These are phyloP conservation scores for Colossoma macropomum DNA, from an alignment of 2,113 vertebrate species.

Conservation along the genomic window DNA sequence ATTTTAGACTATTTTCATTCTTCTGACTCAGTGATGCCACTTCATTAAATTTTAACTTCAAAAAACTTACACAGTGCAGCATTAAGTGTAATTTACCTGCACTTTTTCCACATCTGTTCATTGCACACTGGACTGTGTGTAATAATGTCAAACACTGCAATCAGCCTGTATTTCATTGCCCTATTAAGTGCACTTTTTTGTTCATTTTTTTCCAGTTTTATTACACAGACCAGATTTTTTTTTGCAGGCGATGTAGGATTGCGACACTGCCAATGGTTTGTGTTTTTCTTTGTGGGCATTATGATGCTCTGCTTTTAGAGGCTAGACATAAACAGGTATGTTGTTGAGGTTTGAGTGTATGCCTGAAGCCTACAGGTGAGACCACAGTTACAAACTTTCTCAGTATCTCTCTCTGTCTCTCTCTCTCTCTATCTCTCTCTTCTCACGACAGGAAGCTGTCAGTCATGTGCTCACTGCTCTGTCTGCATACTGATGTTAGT, in stretches of 20 bases:
- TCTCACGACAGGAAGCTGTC: conserved; percentile 73
- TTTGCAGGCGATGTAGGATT: background rate
- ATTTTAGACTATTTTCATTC: no score
- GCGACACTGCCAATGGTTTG: background rate
- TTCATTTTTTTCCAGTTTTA: no score
- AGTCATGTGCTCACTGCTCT: conserved; percentile 55
- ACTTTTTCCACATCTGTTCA: no score
- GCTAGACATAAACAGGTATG: conserved; percentile 37
- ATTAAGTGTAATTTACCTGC: no score
- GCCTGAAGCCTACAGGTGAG: conserved; percentile 69
- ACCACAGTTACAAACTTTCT: conserved; percentile 61
- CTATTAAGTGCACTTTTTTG: no score
- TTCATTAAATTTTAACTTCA: no score
- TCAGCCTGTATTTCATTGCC: no score
- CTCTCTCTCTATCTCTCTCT: conserved; percentile 40
- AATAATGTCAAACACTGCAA: no score
- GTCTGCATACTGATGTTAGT: conserved; percentile 28
- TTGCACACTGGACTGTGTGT: no score
- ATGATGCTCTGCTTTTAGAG: conserved; percentile 18
- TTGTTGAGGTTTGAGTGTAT: conserved; percentile 68
- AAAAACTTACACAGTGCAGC: no score
- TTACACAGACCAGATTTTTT: background rate
- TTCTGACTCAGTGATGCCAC: no score
- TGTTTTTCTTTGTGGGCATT: conserved; percentile 39
- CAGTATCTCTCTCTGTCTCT: background rate